Evolutionary conservation across 1,140 invertebrate species (phyloP).

Genomic region (Zaprionus camerounensis): DNA sequence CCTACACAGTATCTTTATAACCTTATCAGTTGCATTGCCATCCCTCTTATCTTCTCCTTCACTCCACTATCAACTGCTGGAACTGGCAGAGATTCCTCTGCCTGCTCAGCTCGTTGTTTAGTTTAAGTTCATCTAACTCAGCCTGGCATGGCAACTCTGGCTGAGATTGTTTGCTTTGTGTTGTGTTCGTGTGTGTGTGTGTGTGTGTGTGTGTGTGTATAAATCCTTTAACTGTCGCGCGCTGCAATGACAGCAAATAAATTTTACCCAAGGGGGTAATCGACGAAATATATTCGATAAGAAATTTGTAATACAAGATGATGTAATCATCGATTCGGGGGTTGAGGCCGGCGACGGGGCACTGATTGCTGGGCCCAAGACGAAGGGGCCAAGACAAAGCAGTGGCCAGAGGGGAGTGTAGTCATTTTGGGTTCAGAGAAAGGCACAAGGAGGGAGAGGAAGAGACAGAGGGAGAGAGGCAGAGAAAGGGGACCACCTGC

Average conservation of each 20-base stretch:
- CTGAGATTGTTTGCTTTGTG: constrained; percentile 9
- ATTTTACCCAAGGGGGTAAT: constrained; percentile 84
- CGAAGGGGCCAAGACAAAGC: neutral
- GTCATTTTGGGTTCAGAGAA: neutral
- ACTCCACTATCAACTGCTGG: neutral
- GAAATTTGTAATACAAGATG: constrained; percentile 81
- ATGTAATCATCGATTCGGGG: constrained; percentile 77
- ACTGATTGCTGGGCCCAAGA: constrained; percentile 59
- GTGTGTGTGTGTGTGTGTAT: constrained; percentile 55
- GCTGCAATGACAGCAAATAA: constrained; percentile 82
- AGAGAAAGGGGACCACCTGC: constrained; percentile 39
- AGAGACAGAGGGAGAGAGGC: too few species aligned
- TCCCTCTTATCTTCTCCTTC: neutral
- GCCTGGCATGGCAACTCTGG: constrained; percentile 19
- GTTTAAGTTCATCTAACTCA: constrained; percentile 3
- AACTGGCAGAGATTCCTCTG: neutral
- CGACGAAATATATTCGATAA: constrained; percentile 83
- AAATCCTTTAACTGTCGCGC: constrained; percentile 83
- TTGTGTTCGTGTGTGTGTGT: constrained; percentile 5
- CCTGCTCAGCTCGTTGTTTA: neutral
- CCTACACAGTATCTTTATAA: neutral
- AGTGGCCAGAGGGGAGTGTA: neutral
- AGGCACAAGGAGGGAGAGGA: too few species aligned
- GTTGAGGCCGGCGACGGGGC: constrained; percentile 23
- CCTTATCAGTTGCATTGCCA: neutral